Conservation (phyloP, 2,797 vertebrate species). For the Acrocephalus scirpaceus region DNA sequence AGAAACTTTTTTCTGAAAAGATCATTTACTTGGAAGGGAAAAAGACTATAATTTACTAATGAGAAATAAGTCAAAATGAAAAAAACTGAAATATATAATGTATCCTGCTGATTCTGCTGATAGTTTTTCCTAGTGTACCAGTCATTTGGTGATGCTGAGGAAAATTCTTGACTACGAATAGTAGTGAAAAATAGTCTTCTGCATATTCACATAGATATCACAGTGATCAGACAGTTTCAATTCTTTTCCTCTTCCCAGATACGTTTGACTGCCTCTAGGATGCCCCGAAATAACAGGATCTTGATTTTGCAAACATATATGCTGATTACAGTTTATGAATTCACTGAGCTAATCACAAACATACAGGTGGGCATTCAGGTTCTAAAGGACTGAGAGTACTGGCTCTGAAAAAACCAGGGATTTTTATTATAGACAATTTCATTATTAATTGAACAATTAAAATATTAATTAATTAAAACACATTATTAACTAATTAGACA, state of each 20-base stretch:
- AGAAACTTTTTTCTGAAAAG: neutral
- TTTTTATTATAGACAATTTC: neutral
- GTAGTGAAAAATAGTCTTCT: neutral
- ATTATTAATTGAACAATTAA: neutral
- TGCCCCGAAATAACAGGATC: neutral
- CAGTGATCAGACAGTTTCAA: neutral
- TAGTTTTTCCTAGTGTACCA: neutral
- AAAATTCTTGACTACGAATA: neutral
- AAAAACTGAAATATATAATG: neutral
- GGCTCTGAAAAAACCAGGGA: neutral
- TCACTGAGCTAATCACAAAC: neutral
- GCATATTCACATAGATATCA: neutral
- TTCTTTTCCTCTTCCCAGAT: neutral
- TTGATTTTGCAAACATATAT: neutral
- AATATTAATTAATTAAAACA: neutral
- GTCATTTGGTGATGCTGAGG: neutral
- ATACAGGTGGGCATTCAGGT: neutral
- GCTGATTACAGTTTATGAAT: neutral
- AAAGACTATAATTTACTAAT: neutral
- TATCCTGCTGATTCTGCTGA: neutral
- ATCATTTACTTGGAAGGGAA: neutral
- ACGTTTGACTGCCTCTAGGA: neutral
- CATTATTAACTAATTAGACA: neutral
- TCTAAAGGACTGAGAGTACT: neutral
- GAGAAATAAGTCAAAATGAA: neutral